Evolutionary conservation across 2,888 invertebrate species (phyloP), one percentile per base, ranked within the genome.

Genomic region (Hemistola chrysoprasaria): DNA sequence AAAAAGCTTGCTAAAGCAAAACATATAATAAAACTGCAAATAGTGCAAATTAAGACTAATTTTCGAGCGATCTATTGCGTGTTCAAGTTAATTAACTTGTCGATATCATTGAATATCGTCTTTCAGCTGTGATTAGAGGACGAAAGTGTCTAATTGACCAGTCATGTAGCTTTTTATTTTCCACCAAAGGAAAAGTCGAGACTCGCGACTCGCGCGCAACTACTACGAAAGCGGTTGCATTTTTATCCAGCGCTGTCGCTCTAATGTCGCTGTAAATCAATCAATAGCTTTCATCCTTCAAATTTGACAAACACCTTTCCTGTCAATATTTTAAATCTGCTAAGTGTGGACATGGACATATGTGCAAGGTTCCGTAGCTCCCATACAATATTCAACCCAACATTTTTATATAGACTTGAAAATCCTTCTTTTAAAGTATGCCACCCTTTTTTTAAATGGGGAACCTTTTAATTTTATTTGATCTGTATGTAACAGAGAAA

Each of bases 81-180:
- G 16, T 11, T 10, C 6, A 11, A 11, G 29, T 39, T 60, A 65
- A 68, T 67, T 53, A 59, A 50, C 42, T 47, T 47, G 50, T 59
- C 37, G 8, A 34, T 42, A 42, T 53, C 55, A 55, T 50, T 54
- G 42, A 50, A 50, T 50, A 50, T 32, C 37, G 37, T 45, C 49
- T 42, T 37, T 49, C 44, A 52, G 47, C 50, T 37, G 54, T 59
- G 56, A 64, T 63, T 60, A 64, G 47, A 65, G 55, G 58, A 69
- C 51, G 70, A 74, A 69, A 71, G 71, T 64, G 59, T 63, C 54
- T 68, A 65, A 71, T 68, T 65, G 61, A 66, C 64, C 51, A 21
- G 62, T 56, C 45, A 7, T 23, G 53, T 47, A 40, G 28, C 62
- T 63, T 68, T 66, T 69, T 66, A 65, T 63, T 66, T 56, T 55